These are phyloP conservation scores for Amphipyra tragopoginis DNA, from an alignment of 2,888 invertebrate genomes.

Conservation along the genomic window DNA sequence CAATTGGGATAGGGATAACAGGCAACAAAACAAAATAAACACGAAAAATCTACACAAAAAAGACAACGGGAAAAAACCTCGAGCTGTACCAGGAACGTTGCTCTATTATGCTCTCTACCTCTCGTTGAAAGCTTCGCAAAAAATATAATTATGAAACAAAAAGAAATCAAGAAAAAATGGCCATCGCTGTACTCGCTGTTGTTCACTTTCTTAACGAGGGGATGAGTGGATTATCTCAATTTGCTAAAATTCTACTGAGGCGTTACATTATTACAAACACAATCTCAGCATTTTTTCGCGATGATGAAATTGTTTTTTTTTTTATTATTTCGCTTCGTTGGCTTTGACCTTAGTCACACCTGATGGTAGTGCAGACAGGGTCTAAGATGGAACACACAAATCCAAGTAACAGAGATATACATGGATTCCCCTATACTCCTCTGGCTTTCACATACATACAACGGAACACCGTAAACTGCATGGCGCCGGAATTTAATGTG, in stretches of 20 bases:
- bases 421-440: too few species aligned
- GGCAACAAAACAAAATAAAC: background rate
- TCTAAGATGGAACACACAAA: too few species aligned
- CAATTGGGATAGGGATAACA: too few species aligned
- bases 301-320: too few species aligned
- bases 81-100: conserved; percentile 5
- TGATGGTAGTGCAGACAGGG: too few species aligned
- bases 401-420: too few species aligned
- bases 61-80: background rate
- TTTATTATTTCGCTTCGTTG: too few species aligned
- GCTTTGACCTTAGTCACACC: too few species aligned
- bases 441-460: too few species aligned
- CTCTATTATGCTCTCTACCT: conserved; percentile 15
- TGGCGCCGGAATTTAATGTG: too few species aligned
- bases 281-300: conserved; percentile 31
- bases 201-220: conserved; percentile 44
- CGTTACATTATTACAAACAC: conserved; percentile 30
- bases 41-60: background rate
- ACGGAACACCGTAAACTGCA: too few species aligned
- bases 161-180: background rate
- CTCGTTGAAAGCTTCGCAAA: conserved; percentile 8
- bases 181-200: conserved; percentile 2
- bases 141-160: conserved; percentile 22
- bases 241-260: conserved; percentile 46
- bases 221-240: conserved; percentile 56